phyloP scores from a whole-genome alignment of 2,888 invertebrate species.

The Lagria hirta region DNA sequence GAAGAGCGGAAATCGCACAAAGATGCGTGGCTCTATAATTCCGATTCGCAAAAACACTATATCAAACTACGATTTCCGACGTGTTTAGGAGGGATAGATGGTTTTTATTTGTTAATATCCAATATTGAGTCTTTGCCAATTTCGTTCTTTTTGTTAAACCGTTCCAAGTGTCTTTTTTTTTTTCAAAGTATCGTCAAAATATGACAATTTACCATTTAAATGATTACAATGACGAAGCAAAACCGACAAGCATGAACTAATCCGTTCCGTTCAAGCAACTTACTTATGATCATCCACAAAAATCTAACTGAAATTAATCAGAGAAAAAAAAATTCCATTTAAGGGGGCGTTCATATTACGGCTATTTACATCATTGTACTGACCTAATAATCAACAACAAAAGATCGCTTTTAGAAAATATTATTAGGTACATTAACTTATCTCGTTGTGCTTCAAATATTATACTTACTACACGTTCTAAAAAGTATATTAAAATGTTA shows the following conservation, averaged over 20 bases:
- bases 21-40: slow-evolving; percentile 27
- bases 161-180: no score
- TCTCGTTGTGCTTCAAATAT: no score
- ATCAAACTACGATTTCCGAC: slow-evolving; percentile 27
- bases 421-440: no score
- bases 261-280: slow-evolving; percentile 18
- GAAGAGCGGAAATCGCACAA: slow-evolving; percentile 29
- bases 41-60: slow-evolving; percentile 23
- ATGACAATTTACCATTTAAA: slow-evolving; percentile 20
- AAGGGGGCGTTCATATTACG: no score
- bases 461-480: no score
- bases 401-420: no score
- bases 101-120: slow-evolving; percentile 18
- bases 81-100: slow-evolving; percentile 24
- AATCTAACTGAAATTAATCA: slow-evolving; percentile 14
- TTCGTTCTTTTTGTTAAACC: slow-evolving; percentile 9
- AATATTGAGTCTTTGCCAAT: slow-evolving; percentile 20
- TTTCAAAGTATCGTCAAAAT: slow-evolving; percentile 9
- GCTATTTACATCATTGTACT: no score
- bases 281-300: slow-evolving; percentile 19
- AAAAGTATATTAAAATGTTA: no score
- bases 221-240: slow-evolving; percentile 16
- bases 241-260: slow-evolving; percentile 14
- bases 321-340: no score
- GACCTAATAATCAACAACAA: no score